These are phyloP conservation scores for Salvelinus alpinus DNA, from an alignment of 2,113 vertebrate species.

Conservation along the genomic window DNA sequence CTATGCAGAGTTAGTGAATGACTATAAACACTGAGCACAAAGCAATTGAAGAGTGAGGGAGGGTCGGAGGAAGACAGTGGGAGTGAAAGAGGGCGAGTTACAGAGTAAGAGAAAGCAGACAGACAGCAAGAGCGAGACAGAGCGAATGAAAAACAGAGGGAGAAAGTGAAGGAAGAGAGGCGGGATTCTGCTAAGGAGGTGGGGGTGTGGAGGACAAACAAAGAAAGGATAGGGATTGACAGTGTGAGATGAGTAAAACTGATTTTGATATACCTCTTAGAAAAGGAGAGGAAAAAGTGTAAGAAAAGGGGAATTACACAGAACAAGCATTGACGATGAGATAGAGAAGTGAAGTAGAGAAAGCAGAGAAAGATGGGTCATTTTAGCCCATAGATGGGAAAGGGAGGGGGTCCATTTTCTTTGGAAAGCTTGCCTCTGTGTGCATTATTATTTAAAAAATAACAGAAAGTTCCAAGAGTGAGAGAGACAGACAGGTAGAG, in stretches of 20 bases:
- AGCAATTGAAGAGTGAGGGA: too few relatives aligned
- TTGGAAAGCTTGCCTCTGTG: background rate
- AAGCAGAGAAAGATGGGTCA: background rate
- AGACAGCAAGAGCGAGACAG: background rate
- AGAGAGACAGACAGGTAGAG: background rate
- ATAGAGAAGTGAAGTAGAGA: background rate
- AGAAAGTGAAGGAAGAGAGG: too few relatives aligned
- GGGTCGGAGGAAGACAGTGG: too few relatives aligned
- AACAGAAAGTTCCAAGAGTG: constrained; percentile 4
- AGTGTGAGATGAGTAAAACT: background rate
- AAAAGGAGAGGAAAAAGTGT: background rate
- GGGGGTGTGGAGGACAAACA: background rate
- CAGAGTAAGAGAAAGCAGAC: background rate
- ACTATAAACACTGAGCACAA: too few relatives aligned
- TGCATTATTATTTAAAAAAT: background rate
- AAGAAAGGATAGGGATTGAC: background rate
- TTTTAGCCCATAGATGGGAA: constrained; percentile 5
- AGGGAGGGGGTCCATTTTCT: background rate
- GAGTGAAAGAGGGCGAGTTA: too few relatives aligned
- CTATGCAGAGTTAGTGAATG: too few relatives aligned
- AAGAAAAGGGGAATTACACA: background rate
- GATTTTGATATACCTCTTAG: background rate
- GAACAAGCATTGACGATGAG: background rate
- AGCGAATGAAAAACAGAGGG: background rate
- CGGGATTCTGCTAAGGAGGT: background rate